Evolutionary conservation across 1,140 invertebrate species (phyloP).

Genomic region (Drosophila elegans): DNA sequence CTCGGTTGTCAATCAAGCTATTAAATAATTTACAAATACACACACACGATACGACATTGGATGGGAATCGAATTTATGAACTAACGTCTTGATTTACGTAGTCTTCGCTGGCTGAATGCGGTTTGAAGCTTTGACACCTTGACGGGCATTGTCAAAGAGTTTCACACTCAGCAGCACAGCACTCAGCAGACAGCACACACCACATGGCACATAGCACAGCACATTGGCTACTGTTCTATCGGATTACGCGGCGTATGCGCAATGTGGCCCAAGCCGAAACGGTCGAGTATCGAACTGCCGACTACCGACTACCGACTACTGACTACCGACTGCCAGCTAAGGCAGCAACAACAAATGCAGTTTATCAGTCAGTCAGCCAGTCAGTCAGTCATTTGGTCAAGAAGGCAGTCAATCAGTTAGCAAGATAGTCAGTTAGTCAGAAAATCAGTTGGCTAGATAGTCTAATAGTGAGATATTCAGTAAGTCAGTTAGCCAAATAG

Average conservation of each 20-base stretch:
- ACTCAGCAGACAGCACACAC: too few relatives aligned
- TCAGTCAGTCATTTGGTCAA: not conserved
- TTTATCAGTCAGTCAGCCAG: slow-evolving; percentile 42
- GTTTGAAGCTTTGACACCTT: slow-evolving; percentile 60
- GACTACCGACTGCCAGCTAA: not conserved
- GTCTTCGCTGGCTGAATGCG: slow-evolving; percentile 65
- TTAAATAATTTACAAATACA: slow-evolving; percentile 47
- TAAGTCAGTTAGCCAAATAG: not conserved
- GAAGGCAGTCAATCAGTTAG: not conserved
- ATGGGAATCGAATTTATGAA: slow-evolving; percentile 48
- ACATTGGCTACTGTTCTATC: slow-evolving; percentile 31
- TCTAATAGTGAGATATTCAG: not conserved
- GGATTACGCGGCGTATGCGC: slow-evolving; percentile 66
- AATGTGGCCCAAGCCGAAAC: slow-evolving; percentile 24
- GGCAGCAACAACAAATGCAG: slow-evolving; percentile 19
- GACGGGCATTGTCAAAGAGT: slow-evolving; percentile 59
- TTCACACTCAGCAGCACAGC: slow-evolving; percentile 30
- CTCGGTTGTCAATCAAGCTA: slow-evolving; percentile 51
- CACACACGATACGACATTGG: not conserved
- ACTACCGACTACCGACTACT: too few relatives aligned
- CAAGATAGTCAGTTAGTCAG: not conserved
- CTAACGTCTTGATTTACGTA: slow-evolving; percentile 64
- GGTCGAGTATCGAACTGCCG: slow-evolving; percentile 17
- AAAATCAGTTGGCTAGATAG: not conserved
- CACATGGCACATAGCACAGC: too few relatives aligned